Conservation (phyloP, 2,888 invertebrate species). For the Amblyjoppa proteus region DNA sequence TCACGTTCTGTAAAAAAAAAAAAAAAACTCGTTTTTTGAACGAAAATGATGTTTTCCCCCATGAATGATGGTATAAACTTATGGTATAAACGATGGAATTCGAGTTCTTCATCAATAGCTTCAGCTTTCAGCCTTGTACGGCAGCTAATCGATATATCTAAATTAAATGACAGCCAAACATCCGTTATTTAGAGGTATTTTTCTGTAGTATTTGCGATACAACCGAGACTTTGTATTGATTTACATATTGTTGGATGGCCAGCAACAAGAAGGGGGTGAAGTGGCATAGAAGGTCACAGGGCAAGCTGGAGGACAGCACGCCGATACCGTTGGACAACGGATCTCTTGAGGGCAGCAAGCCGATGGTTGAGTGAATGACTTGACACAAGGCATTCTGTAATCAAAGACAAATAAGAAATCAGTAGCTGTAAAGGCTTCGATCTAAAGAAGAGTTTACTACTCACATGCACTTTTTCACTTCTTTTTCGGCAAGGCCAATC, state of each 20-base stretch:
- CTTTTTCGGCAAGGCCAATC: slow-evolving; percentile 66
- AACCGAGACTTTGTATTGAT: slow-evolving; percentile 7
- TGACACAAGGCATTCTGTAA: slow-evolving; percentile 54
- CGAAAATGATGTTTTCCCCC: too few relatives aligned
- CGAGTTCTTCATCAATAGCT: too few relatives aligned
- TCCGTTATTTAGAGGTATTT: not conserved
- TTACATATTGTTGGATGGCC: slow-evolving; percentile 19
- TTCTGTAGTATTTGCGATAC: slow-evolving; percentile 38
- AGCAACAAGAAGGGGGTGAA: slow-evolving; percentile 56
- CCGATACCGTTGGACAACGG: slow-evolving; percentile 40
- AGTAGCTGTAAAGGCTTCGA: not conserved
- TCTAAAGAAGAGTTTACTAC: not conserved
- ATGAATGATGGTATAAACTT: too few relatives aligned
- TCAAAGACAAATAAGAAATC: not conserved
- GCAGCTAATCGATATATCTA: not conserved
- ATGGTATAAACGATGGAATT: too few relatives aligned
- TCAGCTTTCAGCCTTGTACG: too few relatives aligned
- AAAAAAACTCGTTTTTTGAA: too few relatives aligned
- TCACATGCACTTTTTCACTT: slow-evolving; percentile 67
- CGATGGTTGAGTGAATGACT: slow-evolving; percentile 50
- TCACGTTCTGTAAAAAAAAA: too few relatives aligned
- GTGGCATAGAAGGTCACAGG: slow-evolving; percentile 38
- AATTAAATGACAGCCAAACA: not conserved
- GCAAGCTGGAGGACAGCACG: slow-evolving; percentile 51
- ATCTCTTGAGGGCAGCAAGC: slow-evolving; percentile 54